Percentiles rank a stretch among this genome's conserved stretches.
These are phyloP conservation scores for Pampusana beccarii DNA, from an alignment of 2,113 vertebrate genomes.

Conservation along the genomic window DNA sequence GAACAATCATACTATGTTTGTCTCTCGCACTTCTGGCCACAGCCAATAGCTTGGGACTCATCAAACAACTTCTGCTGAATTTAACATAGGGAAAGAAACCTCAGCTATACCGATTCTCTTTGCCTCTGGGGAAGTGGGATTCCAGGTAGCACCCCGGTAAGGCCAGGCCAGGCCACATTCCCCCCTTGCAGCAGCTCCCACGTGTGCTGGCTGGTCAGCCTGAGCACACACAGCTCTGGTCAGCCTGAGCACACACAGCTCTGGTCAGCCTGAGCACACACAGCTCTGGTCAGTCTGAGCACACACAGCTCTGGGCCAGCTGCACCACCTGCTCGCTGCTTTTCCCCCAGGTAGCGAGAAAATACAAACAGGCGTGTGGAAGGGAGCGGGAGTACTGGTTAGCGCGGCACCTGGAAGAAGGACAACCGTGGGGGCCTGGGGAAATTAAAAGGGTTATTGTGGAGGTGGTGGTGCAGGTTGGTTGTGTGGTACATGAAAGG, in stretches of 20 bases:
- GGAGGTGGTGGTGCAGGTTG: background rate
- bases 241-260: background rate
- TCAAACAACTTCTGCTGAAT: background rate
- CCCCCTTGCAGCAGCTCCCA: background rate
- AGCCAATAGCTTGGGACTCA: background rate
- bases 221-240: background rate
- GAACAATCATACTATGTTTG: background rate
- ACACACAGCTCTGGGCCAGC: background rate
- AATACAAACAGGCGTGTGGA: accelerated
- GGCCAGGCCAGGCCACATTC: background rate
- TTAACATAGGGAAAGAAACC: background rate
- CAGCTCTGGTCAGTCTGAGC: background rate
- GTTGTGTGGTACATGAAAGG: background rate
- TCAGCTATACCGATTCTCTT: background rate
- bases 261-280: background rate
- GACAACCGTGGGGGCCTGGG: background rate
- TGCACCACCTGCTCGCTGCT: background rate
- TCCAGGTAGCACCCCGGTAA: background rate
- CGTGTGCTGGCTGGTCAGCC: background rate
- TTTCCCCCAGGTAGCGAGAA: background rate
- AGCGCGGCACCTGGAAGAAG: background rate
- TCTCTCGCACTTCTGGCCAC: background rate
- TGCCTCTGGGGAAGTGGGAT: background rate
- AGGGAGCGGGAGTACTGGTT: background rate
- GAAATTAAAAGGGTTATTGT: background rate